These are phyloP conservation scores for Rissa tridactyla DNA, from an alignment of 2,113 vertebrate species.

Conservation along the genomic window DNA sequence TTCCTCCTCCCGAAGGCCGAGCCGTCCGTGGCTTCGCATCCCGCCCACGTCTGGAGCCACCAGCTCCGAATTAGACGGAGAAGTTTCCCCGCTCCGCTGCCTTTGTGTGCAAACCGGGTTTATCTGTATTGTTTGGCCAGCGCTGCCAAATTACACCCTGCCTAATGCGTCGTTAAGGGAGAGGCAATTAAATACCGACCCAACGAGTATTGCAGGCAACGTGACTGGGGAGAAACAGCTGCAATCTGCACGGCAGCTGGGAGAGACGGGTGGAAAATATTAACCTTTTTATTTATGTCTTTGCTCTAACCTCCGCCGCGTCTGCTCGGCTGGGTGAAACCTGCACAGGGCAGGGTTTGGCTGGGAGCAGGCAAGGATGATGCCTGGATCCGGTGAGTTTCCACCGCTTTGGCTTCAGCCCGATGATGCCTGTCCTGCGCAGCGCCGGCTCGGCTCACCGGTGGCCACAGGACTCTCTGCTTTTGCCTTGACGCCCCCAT, in stretches of 20 bases:
- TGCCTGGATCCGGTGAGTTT: background rate
- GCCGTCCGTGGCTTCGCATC: background rate
- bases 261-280: background rate
- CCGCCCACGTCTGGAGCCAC: constrained; percentile 46
- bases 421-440: accelerated
- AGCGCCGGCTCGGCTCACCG: background rate
- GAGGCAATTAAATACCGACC: constrained; percentile 61
- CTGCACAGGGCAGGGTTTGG: background rate
- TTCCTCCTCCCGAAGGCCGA: background rate
- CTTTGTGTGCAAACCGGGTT: constrained; percentile 25
- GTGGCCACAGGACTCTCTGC: background rate
- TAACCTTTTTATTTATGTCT: background rate
- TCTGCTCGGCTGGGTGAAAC: background rate
- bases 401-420: background rate
- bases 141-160: constrained; percentile 42
- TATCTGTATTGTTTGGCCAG: constrained; percentile 54
- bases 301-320: background rate
- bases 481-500: background rate
- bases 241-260: constrained; percentile 30
- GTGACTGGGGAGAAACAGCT: constrained; percentile 32
- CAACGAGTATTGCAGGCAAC: constrained; percentile 6
- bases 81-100: constrained; percentile 15
- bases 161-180: constrained; percentile 34
- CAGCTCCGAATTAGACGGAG: background rate
- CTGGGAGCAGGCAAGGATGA: background rate